Conservation (phyloP, 2,888 invertebrate genomes). For the Tenthredo scrophulariae region DNA sequence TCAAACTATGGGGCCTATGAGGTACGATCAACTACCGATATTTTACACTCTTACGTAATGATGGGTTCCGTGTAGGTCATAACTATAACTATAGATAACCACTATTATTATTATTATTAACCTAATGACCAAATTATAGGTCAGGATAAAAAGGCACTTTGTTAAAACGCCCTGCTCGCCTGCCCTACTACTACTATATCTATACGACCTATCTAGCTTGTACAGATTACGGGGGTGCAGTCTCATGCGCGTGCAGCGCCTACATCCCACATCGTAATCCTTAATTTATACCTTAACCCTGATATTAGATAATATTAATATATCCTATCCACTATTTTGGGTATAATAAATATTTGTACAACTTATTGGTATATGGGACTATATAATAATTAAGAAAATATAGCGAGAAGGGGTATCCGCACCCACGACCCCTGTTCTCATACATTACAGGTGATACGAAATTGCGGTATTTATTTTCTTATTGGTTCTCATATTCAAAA, state of each 20-base stretch:
- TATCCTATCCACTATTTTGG: not conserved
- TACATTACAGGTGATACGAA: not conserved
- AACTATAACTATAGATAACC: slow-evolving; percentile 5
- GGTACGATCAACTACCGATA: slow-evolving; percentile 13
- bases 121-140: slow-evolving; percentile 39
- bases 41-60: slow-evolving; percentile 19
- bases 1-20: too few relatives aligned
- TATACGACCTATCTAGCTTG: not conserved
- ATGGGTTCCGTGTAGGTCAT: not conserved
- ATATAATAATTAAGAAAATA: not conserved
- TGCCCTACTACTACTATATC: not conserved
- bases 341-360: not conserved
- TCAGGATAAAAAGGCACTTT: slow-evolving; percentile 1
- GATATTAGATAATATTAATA: not conserved
- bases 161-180: not conserved
- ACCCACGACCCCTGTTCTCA: not conserved
- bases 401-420: not conserved
- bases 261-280: not conserved
- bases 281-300: not conserved
- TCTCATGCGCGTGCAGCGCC: not conserved
- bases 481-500: too few relatives aligned
- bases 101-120: slow-evolving; percentile 3
- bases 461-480: not conserved
- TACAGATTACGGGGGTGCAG: not conserved
- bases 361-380: not conserved